Base-by-base conservation (phyloP, 2,888 invertebrate genomes). In the Petrophora chlorosata region DNA sequence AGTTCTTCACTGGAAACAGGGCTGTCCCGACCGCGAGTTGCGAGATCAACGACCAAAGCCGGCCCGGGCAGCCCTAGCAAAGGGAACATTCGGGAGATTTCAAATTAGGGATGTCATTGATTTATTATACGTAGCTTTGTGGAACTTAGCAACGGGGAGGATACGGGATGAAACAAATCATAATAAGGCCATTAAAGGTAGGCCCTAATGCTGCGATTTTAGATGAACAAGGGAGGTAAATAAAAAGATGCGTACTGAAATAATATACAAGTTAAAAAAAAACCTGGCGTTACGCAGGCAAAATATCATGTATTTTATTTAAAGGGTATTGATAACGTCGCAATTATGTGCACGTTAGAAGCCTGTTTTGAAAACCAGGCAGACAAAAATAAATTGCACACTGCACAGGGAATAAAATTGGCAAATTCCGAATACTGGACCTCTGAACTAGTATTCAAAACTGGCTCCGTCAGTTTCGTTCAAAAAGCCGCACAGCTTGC, bases 31-130 rank as follows among this genome's bases (percentile, higher is more conserved):
- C 46, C 38, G 17, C 25, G 53, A 45, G 42, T 51, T 22, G 44
- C 13, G 67, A 65, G 79, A 70, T 70, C 77, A 81, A 76, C 72
- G 79, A 79, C 80, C 79, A 65, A 64, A 63, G 59, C 61, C 56
- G 41, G 41, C 45, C 55, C 56, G 54, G 29, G 25, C 41, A 42
- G 32, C 41, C 48, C 48, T 48, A 14, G 30, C 34, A 8, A 25
- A 13, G 36, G 52, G 59, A 66, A 65, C 65, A 60, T 67, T 69
- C 53, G 59, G 59, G 69, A 63, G 62, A 63, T 72, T 70, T 70
- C 68, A 70, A 75, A 75, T 73, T 71, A 70, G 67, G 70, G 65
- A 69, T 70, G 73, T 63, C 65, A 56, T 65, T 70, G 71, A 77
- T 77, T 73, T 71, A 77, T 74, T 56, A 61, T 59, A 47, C 53